A percentile compares a stretch with the other conserved stretches of the same genome.
Evolutionary conservation across 2,888 invertebrate species (phyloP).

Genomic region (Clusia tigrina): DNA sequence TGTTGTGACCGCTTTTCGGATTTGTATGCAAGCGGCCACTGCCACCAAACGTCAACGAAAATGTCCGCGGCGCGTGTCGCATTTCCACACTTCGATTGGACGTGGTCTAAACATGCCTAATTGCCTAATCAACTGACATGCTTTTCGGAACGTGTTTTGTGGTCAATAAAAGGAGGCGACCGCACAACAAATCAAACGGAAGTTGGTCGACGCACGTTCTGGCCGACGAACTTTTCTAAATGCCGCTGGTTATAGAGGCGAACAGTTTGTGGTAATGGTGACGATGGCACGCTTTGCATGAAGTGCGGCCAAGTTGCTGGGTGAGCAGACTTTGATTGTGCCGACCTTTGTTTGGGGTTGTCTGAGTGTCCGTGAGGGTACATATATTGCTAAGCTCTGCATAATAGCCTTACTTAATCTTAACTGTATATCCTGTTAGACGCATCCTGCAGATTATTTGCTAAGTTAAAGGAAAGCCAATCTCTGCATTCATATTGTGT

Average conservation of each 20-base stretch:
- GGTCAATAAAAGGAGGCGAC: not conserved
- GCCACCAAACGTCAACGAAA: not conserved
- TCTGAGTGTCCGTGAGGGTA: too few species aligned
- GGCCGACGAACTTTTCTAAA: too few species aligned
- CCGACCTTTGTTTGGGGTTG: too few species aligned
- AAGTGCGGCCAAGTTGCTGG: too few species aligned
- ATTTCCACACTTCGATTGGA: not conserved
- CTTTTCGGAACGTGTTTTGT: not conserved
- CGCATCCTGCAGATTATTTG: not conserved
- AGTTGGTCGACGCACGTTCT: constrained; percentile 22
- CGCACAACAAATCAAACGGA: constrained; percentile 4
- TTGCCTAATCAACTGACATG: not conserved
- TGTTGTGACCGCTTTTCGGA: not conserved
- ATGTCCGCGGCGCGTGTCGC: not conserved
- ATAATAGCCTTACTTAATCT: too few species aligned
- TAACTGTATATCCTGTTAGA: too few species aligned
- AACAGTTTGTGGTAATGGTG: too few species aligned
- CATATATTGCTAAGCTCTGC: too few species aligned
- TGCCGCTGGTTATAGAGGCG: not conserved
- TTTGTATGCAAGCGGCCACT: not conserved
- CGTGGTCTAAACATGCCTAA: not conserved
- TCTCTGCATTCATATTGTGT: not conserved
- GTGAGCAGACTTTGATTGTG: too few species aligned
- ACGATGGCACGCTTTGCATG: too few species aligned
- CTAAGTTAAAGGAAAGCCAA: not conserved